Evolutionary conservation across 2,797 vertebrate species (phyloP).

Genomic region (Anomalospiza imberbis): DNA sequence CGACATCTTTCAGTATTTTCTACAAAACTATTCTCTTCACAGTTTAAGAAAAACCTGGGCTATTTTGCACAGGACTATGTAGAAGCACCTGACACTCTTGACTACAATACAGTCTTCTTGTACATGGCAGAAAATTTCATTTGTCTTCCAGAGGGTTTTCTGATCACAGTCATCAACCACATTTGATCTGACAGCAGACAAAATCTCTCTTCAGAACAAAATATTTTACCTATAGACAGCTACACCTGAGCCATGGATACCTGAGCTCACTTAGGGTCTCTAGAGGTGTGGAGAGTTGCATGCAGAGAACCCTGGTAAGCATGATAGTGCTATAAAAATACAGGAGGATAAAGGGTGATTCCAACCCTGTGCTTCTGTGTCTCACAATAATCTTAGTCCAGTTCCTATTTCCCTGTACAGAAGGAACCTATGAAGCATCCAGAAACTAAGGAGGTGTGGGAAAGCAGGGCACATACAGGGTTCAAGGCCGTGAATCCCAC

Average conservation of each 20-base stretch:
- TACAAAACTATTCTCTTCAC: not conserved
- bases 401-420: not conserved
- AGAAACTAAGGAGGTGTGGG: not conserved
- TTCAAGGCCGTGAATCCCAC: not conserved
- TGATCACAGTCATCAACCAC: not conserved
- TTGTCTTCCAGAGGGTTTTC: not conserved
- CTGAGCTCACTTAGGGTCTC: not conserved
- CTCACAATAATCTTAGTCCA: not conserved
- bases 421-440: not conserved
- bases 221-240: not conserved
- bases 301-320: not conserved
- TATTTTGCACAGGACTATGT: not conserved
- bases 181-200: constrained; percentile 11
- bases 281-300: not conserved
- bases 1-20: not conserved
- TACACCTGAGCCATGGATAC: not conserved
- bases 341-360: not conserved
- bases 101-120: not conserved
- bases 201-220: not conserved
- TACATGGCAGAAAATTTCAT: not conserved
- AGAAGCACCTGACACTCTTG: not conserved
- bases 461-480: not conserved
- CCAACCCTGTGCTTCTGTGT: not conserved
- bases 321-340: not conserved
- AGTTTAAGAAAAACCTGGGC: not conserved